Conservation (phyloP, 2,888 invertebrate genomes). For the Lycia hirtaria region DNA sequence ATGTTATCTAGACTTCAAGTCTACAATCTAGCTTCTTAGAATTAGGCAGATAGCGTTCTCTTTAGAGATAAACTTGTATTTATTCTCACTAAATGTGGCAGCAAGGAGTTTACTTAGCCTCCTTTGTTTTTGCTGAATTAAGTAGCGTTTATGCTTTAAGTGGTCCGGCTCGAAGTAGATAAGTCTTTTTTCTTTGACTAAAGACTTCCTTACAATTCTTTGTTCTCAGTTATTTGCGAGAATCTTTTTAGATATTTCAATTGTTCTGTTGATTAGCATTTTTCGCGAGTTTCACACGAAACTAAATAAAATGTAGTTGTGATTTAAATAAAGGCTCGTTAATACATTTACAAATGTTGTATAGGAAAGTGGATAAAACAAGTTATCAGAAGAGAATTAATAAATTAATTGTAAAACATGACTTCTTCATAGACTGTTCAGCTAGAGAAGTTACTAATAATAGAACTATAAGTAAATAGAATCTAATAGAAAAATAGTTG, state of each 20-base stretch:
- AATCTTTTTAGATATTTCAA: conserved; percentile 39
- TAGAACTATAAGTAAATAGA: too few species aligned
- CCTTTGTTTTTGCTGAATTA: conserved; percentile 73
- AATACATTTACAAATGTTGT: too few species aligned
- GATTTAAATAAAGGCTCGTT: background rate
- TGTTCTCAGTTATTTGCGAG: conserved; percentile 47
- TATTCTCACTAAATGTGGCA: conserved; percentile 51
- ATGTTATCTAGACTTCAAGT: conserved; percentile 27
- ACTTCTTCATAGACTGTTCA: too few species aligned
- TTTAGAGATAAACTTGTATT: conserved; percentile 49
- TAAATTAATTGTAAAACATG: too few species aligned
- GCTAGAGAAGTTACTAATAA: too few species aligned
- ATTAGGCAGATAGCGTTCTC: conserved; percentile 46
- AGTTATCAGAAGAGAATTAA: too few species aligned
- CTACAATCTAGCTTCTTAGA: conserved; percentile 36
- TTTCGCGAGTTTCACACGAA: background rate
- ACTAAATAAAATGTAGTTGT: background rate
- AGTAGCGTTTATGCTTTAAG: conserved; percentile 66
- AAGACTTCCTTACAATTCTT: conserved; percentile 46
- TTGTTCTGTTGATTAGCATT: conserved; percentile 34
- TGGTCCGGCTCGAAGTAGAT: conserved; percentile 61
- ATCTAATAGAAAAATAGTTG: too few species aligned
- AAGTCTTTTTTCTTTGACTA: conserved; percentile 49
- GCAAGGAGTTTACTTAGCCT: conserved; percentile 57
- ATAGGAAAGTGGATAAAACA: too few species aligned